phyloP scores from a whole-genome alignment of 2,113 vertebrate species.

The Athene noctua region DNA sequence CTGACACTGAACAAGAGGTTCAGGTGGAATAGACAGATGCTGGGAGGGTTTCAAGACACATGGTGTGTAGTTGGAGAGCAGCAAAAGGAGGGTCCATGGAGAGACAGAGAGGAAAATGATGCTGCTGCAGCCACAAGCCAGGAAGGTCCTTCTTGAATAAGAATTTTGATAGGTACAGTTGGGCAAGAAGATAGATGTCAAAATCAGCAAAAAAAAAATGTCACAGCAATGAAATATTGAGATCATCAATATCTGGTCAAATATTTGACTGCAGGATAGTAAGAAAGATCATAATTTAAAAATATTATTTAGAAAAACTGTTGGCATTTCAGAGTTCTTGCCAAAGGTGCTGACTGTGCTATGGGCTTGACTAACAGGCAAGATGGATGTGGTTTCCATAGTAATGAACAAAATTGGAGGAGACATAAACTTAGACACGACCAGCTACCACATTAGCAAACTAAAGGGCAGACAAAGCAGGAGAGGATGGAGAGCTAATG shows the following conservation, averaged over 20 bases:
- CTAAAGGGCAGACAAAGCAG: background rate
- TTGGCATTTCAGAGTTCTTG: background rate
- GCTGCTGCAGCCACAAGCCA: background rate
- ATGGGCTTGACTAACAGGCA: background rate
- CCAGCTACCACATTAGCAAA: background rate
- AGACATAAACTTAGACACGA: background rate
- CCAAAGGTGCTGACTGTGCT: background rate
- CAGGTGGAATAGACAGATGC: background rate
- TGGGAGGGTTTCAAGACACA: background rate
- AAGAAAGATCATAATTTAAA: background rate
- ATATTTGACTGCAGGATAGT: background rate
- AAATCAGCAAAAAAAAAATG: background rate
- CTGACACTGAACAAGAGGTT: background rate
- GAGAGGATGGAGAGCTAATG: background rate
- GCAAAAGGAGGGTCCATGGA: background rate
- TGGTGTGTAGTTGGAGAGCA: background rate
- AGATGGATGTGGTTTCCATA: background rate
- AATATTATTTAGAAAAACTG: background rate
- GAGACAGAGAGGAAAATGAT: background rate
- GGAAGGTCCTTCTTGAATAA: background rate
- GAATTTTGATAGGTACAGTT: background rate
- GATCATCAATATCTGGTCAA: background rate
- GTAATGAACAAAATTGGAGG: background rate
- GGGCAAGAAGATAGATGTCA: background rate
- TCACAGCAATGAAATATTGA: background rate